Evolutionary conservation across 1,140 invertebrate genomes (phyloP).

Genomic region (Panagrolaimus sp.): DNA sequence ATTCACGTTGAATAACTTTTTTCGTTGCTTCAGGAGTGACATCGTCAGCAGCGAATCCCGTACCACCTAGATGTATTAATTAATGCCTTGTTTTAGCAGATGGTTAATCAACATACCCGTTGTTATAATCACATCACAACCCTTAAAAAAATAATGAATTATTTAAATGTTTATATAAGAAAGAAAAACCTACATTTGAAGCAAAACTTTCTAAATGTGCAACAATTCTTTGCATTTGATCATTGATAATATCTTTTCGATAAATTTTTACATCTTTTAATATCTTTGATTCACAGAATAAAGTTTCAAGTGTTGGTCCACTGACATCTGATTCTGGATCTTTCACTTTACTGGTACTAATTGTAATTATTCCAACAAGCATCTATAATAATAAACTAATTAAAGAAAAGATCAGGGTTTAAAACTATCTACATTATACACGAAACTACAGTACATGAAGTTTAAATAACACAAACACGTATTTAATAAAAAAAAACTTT

Average conservation of each 20-base stretch:
- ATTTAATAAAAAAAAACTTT: too few relatives aligned
- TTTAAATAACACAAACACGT: too few relatives aligned
- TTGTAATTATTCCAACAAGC: not conserved
- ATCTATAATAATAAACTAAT: too few relatives aligned
- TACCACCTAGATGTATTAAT: too few relatives aligned
- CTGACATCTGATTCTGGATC: not conserved
- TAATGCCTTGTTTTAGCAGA: too few relatives aligned
- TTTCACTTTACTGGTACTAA: not conserved
- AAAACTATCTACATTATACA: too few relatives aligned
- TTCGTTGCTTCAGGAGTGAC: slow-evolving; percentile 41
- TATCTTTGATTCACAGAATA: not conserved
- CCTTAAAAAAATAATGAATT: not conserved
- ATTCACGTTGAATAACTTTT: slow-evolving; percentile 31
- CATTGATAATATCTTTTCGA: not conserved
- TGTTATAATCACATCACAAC: slow-evolving; percentile 16
- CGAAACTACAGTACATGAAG: too few relatives aligned
- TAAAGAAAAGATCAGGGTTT: too few relatives aligned
- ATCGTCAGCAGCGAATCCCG: slow-evolving; percentile 23
- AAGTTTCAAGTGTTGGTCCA: not conserved
- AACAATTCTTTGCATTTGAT: not conserved
- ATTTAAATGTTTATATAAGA: not conserved
- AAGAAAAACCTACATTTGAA: not conserved
- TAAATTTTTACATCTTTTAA: not conserved
- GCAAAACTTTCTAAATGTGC: not conserved
- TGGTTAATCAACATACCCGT: too few relatives aligned